Evolutionary conservation across 2,797 vertebrate genomes (phyloP), one percentile per base, ranked within the genome.

Genomic region (Chaetophractus vellerosus): DNA sequence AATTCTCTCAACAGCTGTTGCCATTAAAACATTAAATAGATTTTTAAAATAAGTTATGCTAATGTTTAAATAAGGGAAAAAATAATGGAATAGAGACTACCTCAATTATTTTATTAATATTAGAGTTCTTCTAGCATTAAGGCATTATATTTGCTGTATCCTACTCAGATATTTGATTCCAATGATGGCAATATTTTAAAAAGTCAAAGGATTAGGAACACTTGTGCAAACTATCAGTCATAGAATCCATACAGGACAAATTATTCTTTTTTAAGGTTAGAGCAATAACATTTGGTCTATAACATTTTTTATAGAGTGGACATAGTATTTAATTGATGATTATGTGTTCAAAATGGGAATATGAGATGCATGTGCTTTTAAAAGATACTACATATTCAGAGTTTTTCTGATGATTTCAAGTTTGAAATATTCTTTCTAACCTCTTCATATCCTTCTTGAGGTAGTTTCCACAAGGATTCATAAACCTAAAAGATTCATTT

Each of bases 391-490:
- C 63, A 33, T 96, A 33, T 45, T 95, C 41, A 59, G 36, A 90
- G 74, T 90, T 31, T n/a, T 82, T 74, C 8, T 57, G 1, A 92
- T 2, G 48, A 36, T 85, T 95, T 59, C 28, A 45, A 57, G 24
- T 79, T 74, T 93, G 31, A 88, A 75, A 48, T 80, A 75, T 80
- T 92, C 69, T 57, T 6, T 23, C 74, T 90, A 78, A 91, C 10
- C 1, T 28, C 5, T 74, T 79, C 6, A 92, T 96, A 91, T 2
- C 10, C 31, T 59, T 33, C 55, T 71, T 72, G 69, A 28, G 10
- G 36, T 50, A 55, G 82, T 90, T 68, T 88, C 33, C 78, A 95
- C 55, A 95, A 80, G 69, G 55, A 79, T 88, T 91, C 81, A 93
- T 64, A 33, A 79, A 21, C 31, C 91, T 95, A 19, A 4, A 36